Base-by-base conservation (phyloP, 2,888 invertebrate species). In the Cordylochernes scorpioides region DNA sequence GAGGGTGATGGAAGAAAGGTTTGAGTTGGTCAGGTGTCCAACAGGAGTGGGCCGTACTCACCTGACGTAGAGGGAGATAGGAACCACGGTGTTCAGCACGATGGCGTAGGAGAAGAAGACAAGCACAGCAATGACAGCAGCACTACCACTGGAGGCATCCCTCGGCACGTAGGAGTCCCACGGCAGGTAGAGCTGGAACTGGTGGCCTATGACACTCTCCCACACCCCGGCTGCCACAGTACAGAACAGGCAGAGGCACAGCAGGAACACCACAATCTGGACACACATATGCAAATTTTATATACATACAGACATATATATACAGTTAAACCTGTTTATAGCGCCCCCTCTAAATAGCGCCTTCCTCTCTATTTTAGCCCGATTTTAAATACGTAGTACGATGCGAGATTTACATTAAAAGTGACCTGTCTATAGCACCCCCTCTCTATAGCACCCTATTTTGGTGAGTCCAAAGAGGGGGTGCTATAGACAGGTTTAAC, bases 31-130 rank as follows among this genome's bases (percentile, higher is more conserved):
- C n/a, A n/a, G 8, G 8, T 19, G n/a, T 19, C 8, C 8, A 19
- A 19, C 8, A n/a, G 19, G n/a, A 19, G n/a, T 19, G 19, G 8
- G 21, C 7, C 19, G 3, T 14, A 33, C 60, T 55, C 44, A 74
- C 88, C 68, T 91, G 50, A 94, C 91, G 61, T 97, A 94, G 41
- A 97, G 67, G 46, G 91, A 94, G 56, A 97, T 97, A 59, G 94
- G 94, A 64, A 97, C 94, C 49, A 94, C 88, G 48, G 94, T 97
- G 64, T 97, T 97, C 57, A 97, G 68, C 46, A 97, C 82, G 57
- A 97, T 97, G 50, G 91, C 82, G 60, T 97, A 97, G 22, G 94
- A 94, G 65, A 97, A 88, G 65, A 97, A 97, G 42, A 88, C 82
- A 42, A 97, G 68, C 46, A 88, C 65, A 42, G 91, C 80, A 49